phyloP scores from a whole-genome alignment of 2,888 invertebrate genomes.

The Atrina japonica region DNA sequence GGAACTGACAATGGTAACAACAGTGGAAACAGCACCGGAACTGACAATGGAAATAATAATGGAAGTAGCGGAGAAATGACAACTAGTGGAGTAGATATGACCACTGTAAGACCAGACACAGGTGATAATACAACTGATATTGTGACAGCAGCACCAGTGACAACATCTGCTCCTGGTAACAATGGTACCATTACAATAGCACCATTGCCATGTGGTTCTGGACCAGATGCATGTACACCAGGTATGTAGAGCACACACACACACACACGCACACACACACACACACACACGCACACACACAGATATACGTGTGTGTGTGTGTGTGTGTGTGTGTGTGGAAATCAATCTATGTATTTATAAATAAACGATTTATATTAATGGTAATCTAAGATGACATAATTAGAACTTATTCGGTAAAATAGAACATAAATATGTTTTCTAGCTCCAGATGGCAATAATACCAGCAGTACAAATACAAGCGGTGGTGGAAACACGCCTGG shows the following conservation, averaged over 20 bases:
- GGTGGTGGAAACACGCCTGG: too few species aligned
- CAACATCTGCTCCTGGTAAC: too few species aligned
- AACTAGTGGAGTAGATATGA: neutral
- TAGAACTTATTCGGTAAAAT: too few species aligned
- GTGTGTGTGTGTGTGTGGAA: too few species aligned
- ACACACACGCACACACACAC: neutral
- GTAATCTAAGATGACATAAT: too few species aligned
- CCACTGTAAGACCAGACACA: neutral
- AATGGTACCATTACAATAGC: neutral
- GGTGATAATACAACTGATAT: neutral
- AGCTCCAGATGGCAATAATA: too few species aligned
- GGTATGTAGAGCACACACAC: neutral
- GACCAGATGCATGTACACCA: constrained; percentile 14
- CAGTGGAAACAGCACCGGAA: neutral
- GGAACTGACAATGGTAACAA: neutral
- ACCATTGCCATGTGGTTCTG: constrained; percentile 13
- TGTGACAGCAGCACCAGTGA: neutral
- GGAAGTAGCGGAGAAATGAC: neutral
- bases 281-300: too few species aligned
- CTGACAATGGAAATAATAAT: neutral
- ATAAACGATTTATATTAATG: too few species aligned
- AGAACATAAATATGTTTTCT: too few species aligned
- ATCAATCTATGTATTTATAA: too few species aligned
- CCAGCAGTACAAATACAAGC: too few species aligned
- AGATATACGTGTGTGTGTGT: too few species aligned